These are phyloP conservation scores for Psix sp. DNA, from an alignment of 1,140 invertebrate genomes.

Conservation along the genomic window DNA sequence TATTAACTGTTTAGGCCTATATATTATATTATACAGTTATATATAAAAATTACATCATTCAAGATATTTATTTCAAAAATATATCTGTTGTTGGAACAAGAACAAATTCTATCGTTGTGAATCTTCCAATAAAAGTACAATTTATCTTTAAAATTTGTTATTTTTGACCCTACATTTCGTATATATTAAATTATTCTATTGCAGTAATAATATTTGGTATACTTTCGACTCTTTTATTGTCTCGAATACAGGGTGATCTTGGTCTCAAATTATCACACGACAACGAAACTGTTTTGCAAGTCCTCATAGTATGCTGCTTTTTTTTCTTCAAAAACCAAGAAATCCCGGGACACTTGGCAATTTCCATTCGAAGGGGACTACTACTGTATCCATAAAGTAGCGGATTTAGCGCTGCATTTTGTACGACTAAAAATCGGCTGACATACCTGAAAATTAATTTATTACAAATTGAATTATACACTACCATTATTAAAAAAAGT, in stretches of 20 bases:
- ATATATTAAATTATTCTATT: constrained; percentile 6
- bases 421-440: constrained; percentile 82
- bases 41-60: constrained; percentile 10
- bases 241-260: constrained; percentile 54
- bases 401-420: constrained; percentile 85
- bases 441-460: constrained; percentile 75
- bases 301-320: constrained; percentile 22
- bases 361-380: constrained; percentile 81
- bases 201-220: constrained; percentile 29
- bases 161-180: constrained; percentile 21
- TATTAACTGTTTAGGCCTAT: too few relatives aligned
- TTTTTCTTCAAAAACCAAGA: constrained; percentile 59
- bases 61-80: constrained; percentile 38
- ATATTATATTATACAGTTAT: constrained; percentile 19
- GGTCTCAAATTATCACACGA: constrained; percentile 39
- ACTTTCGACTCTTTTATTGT: constrained; percentile 8
- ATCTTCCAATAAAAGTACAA: constrained; percentile 44
- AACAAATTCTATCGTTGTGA: constrained; percentile 46
- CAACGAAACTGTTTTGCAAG: constrained; percentile 4
- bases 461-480: constrained; percentile 12
- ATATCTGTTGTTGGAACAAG: constrained; percentile 33
- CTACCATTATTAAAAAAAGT: neutral
- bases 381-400: constrained; percentile 86
- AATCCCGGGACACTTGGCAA: constrained; percentile 74
- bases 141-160: constrained; percentile 45